These are phyloP conservation scores for Dolichallabes microphthalmus DNA, from an alignment of 2,113 vertebrate genomes.

Conservation along the genomic window DNA sequence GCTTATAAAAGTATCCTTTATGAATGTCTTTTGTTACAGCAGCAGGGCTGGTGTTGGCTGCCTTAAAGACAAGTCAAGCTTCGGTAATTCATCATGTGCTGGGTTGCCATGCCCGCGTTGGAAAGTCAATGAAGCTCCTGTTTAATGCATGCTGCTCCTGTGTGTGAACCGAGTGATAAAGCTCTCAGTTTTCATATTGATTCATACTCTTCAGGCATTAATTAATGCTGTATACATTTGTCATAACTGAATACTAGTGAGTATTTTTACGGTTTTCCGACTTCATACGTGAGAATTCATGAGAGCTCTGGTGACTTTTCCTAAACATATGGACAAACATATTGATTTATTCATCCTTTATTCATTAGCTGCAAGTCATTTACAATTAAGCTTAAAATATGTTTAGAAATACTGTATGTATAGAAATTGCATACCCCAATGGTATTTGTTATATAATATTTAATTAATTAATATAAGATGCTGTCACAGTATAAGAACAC, in stretches of 20 bases:
- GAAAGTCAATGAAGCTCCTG: not conserved
- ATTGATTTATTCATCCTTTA: not conserved
- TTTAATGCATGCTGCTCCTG: not conserved
- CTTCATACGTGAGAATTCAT: no score
- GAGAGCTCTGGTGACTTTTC: no score
- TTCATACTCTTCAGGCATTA: not conserved
- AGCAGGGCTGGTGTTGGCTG: not conserved
- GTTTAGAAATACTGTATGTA: not conserved
- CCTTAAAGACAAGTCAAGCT: not conserved
- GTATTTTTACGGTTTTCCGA: no score
- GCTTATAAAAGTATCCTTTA: not conserved
- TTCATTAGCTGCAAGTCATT: not conserved
- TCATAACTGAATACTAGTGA: not conserved
- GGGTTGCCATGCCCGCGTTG: not conserved
- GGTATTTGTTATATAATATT: not conserved
- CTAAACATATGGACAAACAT: not conserved
- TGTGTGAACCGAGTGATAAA: not conserved
- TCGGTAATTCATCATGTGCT: not conserved
- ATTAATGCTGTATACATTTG: not conserved
- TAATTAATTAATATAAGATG: not conserved
- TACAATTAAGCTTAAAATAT: not conserved
- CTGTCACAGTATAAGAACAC: not conserved
- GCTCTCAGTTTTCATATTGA: not conserved
- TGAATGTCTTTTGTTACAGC: conserved; percentile 18
- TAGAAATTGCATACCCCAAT: not conserved